Evolutionary conservation across 2,797 vertebrate genomes (phyloP), one percentile per base, ranked within the genome.

Genomic region (Acanthopagrus latus): DNA sequence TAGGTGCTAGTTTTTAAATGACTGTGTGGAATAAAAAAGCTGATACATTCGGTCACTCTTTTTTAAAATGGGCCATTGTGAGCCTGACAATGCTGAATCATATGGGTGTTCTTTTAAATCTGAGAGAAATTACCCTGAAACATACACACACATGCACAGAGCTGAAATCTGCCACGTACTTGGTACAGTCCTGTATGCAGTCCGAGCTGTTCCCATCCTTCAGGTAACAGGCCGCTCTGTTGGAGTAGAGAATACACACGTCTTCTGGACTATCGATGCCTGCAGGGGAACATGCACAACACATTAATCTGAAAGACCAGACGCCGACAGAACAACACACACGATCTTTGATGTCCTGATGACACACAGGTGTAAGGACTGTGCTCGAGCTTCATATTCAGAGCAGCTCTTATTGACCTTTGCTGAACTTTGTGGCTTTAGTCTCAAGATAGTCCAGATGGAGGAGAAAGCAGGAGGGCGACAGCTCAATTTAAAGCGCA

Each of bases 141-240:
- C 8, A 20, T 5, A n/a, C 23, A 44, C 33, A 50, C 7, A n/a
- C n/a, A n/a, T 8, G 23, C 17, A 44, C 64, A 60, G 43, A 57
- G 48, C 13, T 9, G 50, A 64, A 17, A 17, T 48, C 20, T 4
- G 58, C 76, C 10, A 67, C 93, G 85, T 95, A 99, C 98, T 95
- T 98, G 95, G 92, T 95, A 93, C 97, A 99, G 84, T 99, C 98
- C 72, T 97, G 94, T 91, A 99, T 94, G 91, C 98, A 99, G 86
- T 96, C 94, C 55, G 85, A 62, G 94, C 97, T 97, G 94, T 96
- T 97, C 62, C 98, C 98, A 84, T 97, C 97, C 89, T 99, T 99
- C 70, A 99, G 95, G 89, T 94, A 94, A 82, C 98, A 99, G 0
- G 98, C 98, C 7, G 98, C 98, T 96, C 97, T 95, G 90, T 99